Evolutionary conservation across 2,113 vertebrate species (phyloP).

Genomic region (Hippopotamus amphibius): DNA sequence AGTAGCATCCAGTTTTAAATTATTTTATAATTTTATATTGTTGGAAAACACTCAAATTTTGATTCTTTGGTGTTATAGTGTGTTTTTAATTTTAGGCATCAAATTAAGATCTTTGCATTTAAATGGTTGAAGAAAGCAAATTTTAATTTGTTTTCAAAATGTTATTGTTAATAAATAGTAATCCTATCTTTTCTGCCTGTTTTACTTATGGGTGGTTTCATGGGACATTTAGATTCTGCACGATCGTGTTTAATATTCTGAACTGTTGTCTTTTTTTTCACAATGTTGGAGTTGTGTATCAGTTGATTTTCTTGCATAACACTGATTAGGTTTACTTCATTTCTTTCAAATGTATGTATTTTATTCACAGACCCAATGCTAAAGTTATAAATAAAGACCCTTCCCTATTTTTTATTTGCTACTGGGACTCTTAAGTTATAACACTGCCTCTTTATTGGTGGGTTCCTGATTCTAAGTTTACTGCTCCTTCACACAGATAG

Average conservation of each 20-base stretch:
- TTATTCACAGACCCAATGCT: background rate
- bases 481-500: background rate
- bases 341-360: background rate
- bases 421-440: background rate
- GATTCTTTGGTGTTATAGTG: background rate
- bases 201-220: background rate
- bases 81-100: conserved; percentile 1
- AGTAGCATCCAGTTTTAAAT: background rate
- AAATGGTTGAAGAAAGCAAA: conserved; percentile 41
- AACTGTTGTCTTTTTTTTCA: background rate
- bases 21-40: background rate
- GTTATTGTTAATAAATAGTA: background rate
- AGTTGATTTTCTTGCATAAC: background rate
- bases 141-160: conserved; percentile 46
- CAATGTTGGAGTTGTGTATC: background rate
- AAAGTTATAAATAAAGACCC: background rate
- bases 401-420: background rate
- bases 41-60: background rate
- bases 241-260: background rate
- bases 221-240: background rate
- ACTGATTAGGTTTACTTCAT: background rate
- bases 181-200: background rate
- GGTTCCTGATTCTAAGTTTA: background rate
- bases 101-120: conserved; percentile 49
- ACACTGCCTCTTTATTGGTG: background rate